Conservation (phyloP, 37 sponge, comb jelly and placozoan genomes). For the Aplysina aerophoba region DNA sequence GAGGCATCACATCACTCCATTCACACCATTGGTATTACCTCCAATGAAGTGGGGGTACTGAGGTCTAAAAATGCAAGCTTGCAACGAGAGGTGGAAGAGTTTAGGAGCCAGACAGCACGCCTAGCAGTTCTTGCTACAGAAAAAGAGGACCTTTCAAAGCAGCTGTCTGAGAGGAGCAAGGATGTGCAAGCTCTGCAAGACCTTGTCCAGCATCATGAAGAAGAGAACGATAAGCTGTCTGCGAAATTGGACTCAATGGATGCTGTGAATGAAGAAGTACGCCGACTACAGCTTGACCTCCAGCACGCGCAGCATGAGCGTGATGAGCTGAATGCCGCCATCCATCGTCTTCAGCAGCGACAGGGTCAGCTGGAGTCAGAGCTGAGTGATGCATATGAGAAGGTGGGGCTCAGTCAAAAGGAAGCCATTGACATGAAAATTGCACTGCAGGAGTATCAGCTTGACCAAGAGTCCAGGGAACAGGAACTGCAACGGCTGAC, state of each 20-base stretch:
- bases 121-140: background rate
- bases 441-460: conserved; percentile 23
- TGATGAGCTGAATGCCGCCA: conserved; percentile 10
- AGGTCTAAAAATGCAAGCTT: conserved; percentile 11
- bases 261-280: background rate
- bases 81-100: conserved; percentile 2
- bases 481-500: conserved; percentile 3
- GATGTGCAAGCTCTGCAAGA: background rate
- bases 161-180: background rate
- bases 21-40: conserved; percentile 17
- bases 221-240: background rate
- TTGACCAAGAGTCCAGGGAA: background rate
- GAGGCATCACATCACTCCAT: background rate
- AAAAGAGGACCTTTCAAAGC: background rate
- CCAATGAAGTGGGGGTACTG: conserved; percentile 24
- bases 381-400: conserved; percentile 30
- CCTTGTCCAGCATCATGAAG: conserved; percentile 6
- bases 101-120: background rate
- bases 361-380: background rate
- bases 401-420: conserved; percentile 19
- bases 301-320: conserved; percentile 30
- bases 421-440: conserved; percentile 33
- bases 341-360: conserved; percentile 11
- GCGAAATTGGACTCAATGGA: background rate
- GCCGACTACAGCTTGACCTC: background rate